phyloP scores from a whole-genome alignment of 2,888 invertebrate genomes.

The Archaeoteleia sp. region DNA sequence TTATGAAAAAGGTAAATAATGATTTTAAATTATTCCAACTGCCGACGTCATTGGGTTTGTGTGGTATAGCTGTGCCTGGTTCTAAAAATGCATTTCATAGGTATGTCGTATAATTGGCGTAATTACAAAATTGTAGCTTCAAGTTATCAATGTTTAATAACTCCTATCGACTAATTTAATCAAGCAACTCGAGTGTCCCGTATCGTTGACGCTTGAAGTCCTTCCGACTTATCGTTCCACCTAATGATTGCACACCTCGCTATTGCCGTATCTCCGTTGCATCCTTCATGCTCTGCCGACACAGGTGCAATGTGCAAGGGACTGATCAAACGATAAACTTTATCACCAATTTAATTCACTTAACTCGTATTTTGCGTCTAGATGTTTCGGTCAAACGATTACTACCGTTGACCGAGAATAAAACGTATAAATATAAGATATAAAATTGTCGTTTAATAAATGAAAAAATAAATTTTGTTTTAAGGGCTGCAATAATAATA shows the following conservation, averaged over 20 bases:
- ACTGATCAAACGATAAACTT: constrained; percentile 36
- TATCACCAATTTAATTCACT: constrained; percentile 31
- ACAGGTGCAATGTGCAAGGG: constrained; percentile 41
- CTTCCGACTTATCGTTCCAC: constrained; percentile 73
- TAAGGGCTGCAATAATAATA: constrained; percentile 22
- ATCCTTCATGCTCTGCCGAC: constrained; percentile 40
- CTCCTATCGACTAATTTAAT: neutral
- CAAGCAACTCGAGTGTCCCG: constrained; percentile 19
- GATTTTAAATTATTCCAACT: no score
- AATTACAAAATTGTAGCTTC: no score
- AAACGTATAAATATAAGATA: no score
- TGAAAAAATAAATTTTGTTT: no score
- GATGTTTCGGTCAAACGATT: no score
- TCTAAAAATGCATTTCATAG: no score
- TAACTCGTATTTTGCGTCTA: constrained; percentile 39
- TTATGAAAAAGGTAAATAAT: no score
- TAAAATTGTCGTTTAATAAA: no score
- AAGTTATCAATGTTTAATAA: no score
- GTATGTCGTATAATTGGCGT: neutral
- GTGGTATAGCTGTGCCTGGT: no score
- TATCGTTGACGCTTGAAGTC: constrained; percentile 60
- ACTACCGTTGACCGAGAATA: no score
- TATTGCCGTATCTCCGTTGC: constrained; percentile 31
- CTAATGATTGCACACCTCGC: constrained; percentile 67
- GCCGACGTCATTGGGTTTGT: no score